Conservation (phyloP, 2,113 vertebrate genomes). For the Paraplagusia blochii region DNA sequence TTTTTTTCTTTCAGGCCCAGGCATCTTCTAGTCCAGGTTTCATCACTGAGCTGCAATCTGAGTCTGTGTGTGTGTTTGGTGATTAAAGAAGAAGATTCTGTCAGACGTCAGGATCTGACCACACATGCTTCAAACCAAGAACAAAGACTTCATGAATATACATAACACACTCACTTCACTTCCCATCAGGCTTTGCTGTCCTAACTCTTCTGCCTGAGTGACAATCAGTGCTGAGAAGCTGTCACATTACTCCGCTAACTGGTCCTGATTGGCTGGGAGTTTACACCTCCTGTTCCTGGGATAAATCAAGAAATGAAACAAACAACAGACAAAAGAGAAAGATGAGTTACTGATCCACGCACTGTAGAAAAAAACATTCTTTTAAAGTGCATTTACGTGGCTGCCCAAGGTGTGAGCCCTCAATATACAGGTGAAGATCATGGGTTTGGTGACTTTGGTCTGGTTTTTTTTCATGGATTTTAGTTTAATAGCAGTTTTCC, state of each 20-base stretch:
- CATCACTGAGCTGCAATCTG: background rate
- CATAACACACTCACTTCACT: constrained; percentile 66
- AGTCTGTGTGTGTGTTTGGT: too few relatives aligned
- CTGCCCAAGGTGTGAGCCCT: too few relatives aligned
- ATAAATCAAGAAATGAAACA: background rate
- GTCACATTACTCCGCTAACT: constrained; percentile 33
- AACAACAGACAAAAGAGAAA: background rate
- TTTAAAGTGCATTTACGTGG: too few relatives aligned
- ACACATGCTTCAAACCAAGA: constrained; percentile 3
- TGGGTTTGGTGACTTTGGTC: too few relatives aligned
- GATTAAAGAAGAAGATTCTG: too few relatives aligned
- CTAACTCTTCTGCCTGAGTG: constrained; percentile 66
- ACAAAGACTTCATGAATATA: constrained; percentile 54
- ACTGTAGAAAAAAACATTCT: too few relatives aligned
- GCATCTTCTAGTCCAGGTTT: background rate
- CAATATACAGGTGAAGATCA: too few relatives aligned
- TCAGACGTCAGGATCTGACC: too few relatives aligned
- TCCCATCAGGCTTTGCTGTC: constrained; percentile 56
- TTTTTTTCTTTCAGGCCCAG: too few relatives aligned
- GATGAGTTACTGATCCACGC: too few relatives aligned
- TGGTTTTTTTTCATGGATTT: too few relatives aligned
- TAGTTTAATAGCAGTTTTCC: too few relatives aligned
- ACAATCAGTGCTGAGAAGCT: constrained; percentile 47
- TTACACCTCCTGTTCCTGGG: background rate
- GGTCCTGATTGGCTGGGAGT: constrained; percentile 34